Base-by-base conservation (phyloP, 2,888 invertebrate genomes). In the Drosophila nr. fundita region DNA sequence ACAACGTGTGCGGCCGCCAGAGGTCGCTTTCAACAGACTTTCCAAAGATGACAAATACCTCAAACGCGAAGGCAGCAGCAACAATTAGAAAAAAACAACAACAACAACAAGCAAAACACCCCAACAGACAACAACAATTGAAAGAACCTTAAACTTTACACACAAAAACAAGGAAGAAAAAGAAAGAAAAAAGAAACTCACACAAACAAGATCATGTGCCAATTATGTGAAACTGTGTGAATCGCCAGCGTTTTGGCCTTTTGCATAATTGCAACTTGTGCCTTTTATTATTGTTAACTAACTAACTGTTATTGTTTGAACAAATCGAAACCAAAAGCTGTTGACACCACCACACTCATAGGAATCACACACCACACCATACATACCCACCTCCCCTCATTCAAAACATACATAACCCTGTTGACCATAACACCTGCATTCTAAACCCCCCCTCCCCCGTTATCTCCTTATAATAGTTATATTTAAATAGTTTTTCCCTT, bases 21-120 rank as follows among this genome's bases (percentile, higher is more conserved):
- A 71, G 73, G 74, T 78, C 83, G 87, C 83, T 73, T 70, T 86
- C 72, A 82, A 78, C 87, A 80, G 87, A 87, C 85, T 87, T 89
- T 87, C 87, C 87, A 87, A 87, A 87, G 87, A 87, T 87, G 90
- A 89, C 80, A 89, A 89, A 90, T 89, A 89, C 90, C 89, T 90
- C 90, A 89, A 86, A 79, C 83, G 78, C 80, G 73, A 88, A 76
- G 79, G 88, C 86, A 87, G 76, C 76, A 82, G 63, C 68, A 80
- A 63, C 58, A 61, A 69, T 58, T 73, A 70, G 58, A 77, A 49
- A 58, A 32, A 71, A 73, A 59, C 63, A 73, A 68, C 66, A 68
- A 68, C 66, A 68, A 53, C 24, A 29, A 67, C 27, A 24, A 40
- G 13, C 24, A 15, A 48, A 15, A 18, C 24, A 50, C 27, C 48